A percentile compares a stretch with the other conserved stretches of the same genome.
These are phyloP conservation scores for Pseudopodoces humilis DNA, from an alignment of 2,113 vertebrate genomes.

Conservation along the genomic window DNA sequence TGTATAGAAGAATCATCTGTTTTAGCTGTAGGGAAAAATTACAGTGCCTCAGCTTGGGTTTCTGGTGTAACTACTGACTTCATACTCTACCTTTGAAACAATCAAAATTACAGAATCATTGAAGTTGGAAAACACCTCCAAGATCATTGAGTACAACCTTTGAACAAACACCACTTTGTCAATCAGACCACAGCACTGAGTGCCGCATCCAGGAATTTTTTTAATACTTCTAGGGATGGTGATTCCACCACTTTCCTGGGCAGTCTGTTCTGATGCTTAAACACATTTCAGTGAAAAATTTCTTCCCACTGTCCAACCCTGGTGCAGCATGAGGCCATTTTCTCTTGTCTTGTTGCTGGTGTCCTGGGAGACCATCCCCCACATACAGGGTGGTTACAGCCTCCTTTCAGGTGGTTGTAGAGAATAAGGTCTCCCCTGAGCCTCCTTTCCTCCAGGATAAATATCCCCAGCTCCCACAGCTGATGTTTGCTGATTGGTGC, in stretches of 20 bases:
- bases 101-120: neutral
- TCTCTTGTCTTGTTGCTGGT: neutral
- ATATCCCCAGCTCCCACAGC: neutral
- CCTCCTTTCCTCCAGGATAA: neutral
- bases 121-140: neutral
- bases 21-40: neutral
- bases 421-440: neutral
- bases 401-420: neutral
- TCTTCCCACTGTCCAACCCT: neutral
- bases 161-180: neutral
- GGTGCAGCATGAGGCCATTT: neutral
- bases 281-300: neutral
- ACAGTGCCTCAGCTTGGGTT: neutral
- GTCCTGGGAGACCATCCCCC: neutral
- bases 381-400: neutral
- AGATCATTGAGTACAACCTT: fast-evolving
- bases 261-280: fast-evolving
- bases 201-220: neutral
- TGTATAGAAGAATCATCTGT: neutral
- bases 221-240: neutral
- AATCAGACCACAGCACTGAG: neutral
- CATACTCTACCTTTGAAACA: neutral
- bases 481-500: too few relatives aligned
- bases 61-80: neutral
- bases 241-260: neutral